Base-by-base conservation (phyloP, 2,113 vertebrate genomes). In the Seriola rivoliana region DNA sequence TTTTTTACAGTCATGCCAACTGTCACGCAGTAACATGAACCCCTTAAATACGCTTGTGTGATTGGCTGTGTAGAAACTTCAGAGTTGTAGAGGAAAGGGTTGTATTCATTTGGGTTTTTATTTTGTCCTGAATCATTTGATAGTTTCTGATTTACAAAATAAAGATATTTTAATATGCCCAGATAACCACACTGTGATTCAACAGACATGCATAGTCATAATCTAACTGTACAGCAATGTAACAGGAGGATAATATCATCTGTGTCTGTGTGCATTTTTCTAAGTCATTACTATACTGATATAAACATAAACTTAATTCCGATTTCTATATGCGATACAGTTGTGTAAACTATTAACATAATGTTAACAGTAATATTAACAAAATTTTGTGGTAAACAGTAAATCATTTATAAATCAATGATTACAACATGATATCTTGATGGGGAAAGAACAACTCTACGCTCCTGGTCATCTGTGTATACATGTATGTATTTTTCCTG, bases 1-100 rank as follows among this genome's bases (percentile, higher is more conserved):
- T 82, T 91, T 91, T 91, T 93, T 87, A 93, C 88, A 84, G 81
- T 82, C 88, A 90, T 92, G 91, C 92, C 92, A 92, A 93, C 91
- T 91, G 89, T 89, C 87, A 89, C 85, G 82, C 89, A 86, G 88
- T 89, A 93, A 93, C 92, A 91, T 81, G 86, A 94, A 88, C 86
- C 90, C 74, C 81, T 68, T 85, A 85, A 90, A 92, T 86, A 81
- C 76, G 64, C 84, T 82, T 70, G 86, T 88, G 80, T 79, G 83
- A 68, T 73, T 78, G 91, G 82, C 82, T 88, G 64, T 76, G 83
- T 81, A 70, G 60, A 81, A 90, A 80, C 79, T 83, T 74, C 68
- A 80, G 83, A 68, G 71, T 63, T 77, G 76, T 74, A 38, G 48
- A 79, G 65, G 80, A 85, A 7, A 23, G 66, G 48, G 48, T 74